Conservation (phyloP, 2,888 invertebrate genomes). For the Alcis repandata region DNA sequence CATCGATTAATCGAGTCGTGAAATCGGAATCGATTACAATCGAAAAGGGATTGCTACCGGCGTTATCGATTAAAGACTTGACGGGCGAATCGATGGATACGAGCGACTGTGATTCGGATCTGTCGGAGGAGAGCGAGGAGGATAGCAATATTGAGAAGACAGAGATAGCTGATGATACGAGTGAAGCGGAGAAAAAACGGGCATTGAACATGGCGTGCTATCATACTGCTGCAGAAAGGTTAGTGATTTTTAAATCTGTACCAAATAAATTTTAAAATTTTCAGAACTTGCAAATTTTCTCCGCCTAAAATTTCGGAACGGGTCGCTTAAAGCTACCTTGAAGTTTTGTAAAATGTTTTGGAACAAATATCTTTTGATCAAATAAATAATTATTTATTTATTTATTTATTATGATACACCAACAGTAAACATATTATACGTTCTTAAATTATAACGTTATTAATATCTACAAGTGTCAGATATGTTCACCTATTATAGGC, state of each 20-base stretch:
- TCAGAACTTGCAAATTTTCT: too few species aligned
- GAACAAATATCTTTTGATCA: too few species aligned
- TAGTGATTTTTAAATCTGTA: not conserved
- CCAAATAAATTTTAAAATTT: too few species aligned
- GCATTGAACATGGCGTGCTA: slow-evolving; percentile 61
- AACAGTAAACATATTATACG: too few species aligned
- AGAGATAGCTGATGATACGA: slow-evolving; percentile 36
- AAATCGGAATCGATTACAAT: slow-evolving; percentile 38
- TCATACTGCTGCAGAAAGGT: slow-evolving; percentile 73
- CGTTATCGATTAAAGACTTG: slow-evolving; percentile 58
- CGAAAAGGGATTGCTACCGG: slow-evolving; percentile 59
- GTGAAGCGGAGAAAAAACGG: slow-evolving; percentile 47
- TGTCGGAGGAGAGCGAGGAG: slow-evolving; percentile 44
- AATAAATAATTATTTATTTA: too few species aligned
- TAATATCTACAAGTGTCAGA: too few species aligned
- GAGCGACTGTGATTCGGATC: slow-evolving; percentile 54
- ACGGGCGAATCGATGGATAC: slow-evolving; percentile 48
- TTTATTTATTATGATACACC: too few species aligned
- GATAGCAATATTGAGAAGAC: slow-evolving; percentile 40
- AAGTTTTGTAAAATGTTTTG: too few species aligned
- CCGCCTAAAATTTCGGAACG: too few species aligned
- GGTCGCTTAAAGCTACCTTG: too few species aligned
- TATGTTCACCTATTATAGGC: too few species aligned
- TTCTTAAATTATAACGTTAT: too few species aligned
- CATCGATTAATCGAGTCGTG: slow-evolving; percentile 27